Conservation (phyloP, 1,140 invertebrate genomes). For the Bombus pascuorum region DNA sequence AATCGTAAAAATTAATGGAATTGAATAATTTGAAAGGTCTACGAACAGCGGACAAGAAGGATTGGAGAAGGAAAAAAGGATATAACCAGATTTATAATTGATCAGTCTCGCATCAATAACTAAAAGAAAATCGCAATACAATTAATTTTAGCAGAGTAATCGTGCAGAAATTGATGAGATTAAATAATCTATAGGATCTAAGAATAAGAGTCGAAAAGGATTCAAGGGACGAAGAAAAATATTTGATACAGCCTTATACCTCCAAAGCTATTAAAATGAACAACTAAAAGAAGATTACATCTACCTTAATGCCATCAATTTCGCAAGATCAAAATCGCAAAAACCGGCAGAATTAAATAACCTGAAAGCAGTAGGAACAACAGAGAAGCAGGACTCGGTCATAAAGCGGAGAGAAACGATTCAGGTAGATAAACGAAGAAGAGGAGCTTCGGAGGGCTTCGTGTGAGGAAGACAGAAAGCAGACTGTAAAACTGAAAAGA, state of each 20-base stretch:
- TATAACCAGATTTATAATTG: too few species aligned
- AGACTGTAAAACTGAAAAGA: constrained; percentile 38
- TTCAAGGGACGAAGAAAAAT: too few species aligned
- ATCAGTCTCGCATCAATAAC: too few species aligned
- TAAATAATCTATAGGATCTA: too few species aligned
- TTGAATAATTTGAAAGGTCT: not conserved
- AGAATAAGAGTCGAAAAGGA: too few species aligned
- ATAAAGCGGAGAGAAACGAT: constrained; percentile 34
- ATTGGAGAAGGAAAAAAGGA: not conserved
- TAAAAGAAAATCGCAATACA: too few species aligned
- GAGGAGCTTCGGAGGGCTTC: too few species aligned
- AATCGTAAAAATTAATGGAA: not conserved
- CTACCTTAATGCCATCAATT: not conserved
- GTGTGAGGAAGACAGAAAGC: constrained; percentile 4
- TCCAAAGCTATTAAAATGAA: not conserved
- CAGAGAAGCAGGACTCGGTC: not conserved
- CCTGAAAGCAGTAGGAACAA: not conserved
- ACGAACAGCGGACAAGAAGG: not conserved
- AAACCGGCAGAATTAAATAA: not conserved
- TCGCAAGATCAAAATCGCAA: not conserved
- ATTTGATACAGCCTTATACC: not conserved
- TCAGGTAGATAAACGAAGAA: constrained; percentile 10
- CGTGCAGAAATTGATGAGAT: too few species aligned
- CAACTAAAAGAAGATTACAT: not conserved
- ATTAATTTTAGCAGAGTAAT: too few species aligned